Evolutionary conservation across 2,113 vertebrate species (phyloP).

Genomic region (Brachirus orientalis): DNA sequence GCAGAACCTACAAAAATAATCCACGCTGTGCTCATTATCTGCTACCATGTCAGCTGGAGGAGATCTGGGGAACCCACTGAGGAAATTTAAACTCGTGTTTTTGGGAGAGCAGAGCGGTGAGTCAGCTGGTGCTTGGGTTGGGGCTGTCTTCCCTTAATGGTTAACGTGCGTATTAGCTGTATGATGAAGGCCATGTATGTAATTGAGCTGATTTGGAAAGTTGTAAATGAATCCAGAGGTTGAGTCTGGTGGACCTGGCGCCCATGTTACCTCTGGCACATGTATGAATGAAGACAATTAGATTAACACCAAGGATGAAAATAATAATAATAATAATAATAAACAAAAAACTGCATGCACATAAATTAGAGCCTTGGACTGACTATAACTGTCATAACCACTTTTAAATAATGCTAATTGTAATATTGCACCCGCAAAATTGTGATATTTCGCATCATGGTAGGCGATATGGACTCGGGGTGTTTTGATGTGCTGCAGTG

Average conservation of each 20-base stretch:
- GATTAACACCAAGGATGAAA: conserved; percentile 43
- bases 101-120: conserved; percentile 96
- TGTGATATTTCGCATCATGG: conserved; percentile 19
- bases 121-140: conserved; percentile 64
- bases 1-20: conserved; percentile 32
- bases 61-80: conserved; percentile 94
- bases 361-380: conserved; percentile 13
- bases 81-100: conserved; percentile 97
- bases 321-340: too few species aligned
- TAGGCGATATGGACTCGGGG: conserved; percentile 36
- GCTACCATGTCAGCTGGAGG: conserved; percentile 90
- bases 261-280: conserved; percentile 36
- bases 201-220: conserved; percentile 30
- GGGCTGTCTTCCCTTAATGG: conserved; percentile 25
- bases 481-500: conserved; percentile 76
- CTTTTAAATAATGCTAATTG: neutral
- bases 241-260: conserved; percentile 5
- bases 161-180: conserved; percentile 46
- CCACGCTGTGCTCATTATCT: conserved; percentile 59
- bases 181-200: conserved; percentile 53
- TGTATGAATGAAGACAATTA: conserved; percentile 36
- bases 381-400: neutral
- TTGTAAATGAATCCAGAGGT: conserved; percentile 13
- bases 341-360: conserved; percentile 29
- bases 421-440: conserved; percentile 1